Evolutionary conservation across 92 coral and sea anemone genomes (phyloP).

Genomic region (Phymanthus crucifer): DNA sequence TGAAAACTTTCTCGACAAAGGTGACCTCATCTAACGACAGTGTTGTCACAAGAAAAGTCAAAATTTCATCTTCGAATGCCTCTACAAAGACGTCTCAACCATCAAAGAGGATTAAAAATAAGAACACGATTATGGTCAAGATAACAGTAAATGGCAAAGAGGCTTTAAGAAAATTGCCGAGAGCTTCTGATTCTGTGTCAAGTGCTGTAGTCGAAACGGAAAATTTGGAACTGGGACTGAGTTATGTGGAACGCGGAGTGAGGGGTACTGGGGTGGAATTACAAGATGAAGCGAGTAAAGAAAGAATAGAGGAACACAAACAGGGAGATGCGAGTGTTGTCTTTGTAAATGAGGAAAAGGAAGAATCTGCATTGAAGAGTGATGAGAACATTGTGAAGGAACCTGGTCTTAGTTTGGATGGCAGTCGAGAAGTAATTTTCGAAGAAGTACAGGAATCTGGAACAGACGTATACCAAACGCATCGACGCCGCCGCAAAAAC

Average conservation of each 20-base stretch:
- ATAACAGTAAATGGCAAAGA: background rate
- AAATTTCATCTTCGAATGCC: background rate
- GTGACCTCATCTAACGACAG: background rate
- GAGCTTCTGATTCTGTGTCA: background rate
- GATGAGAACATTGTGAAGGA: background rate
- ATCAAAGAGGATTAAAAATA: background rate
- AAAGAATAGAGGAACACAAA: background rate
- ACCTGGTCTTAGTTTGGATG: background rate
- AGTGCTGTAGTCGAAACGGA: background rate
- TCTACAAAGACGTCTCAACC: background rate
- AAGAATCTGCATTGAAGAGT: background rate
- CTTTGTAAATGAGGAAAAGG: background rate
- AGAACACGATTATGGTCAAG: background rate
- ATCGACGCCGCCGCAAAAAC: background rate
- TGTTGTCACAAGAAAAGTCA: background rate
- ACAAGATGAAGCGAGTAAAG: background rate
- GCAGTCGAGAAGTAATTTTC: constrained; percentile 18
- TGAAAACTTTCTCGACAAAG: too few relatives aligned
- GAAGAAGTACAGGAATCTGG: constrained; percentile 18
- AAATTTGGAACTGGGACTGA: constrained; percentile 10
- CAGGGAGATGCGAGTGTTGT: background rate
- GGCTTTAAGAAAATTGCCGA: background rate
- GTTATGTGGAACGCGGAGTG: background rate
- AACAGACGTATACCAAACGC: background rate
- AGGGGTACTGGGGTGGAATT: background rate